A percentile compares a stretch with the other conserved stretches of the same genome.
These are phyloP conservation scores for Caligus rogercresseyi DNA, from an alignment of 1,140 invertebrate genomes.

Conservation along the genomic window DNA sequence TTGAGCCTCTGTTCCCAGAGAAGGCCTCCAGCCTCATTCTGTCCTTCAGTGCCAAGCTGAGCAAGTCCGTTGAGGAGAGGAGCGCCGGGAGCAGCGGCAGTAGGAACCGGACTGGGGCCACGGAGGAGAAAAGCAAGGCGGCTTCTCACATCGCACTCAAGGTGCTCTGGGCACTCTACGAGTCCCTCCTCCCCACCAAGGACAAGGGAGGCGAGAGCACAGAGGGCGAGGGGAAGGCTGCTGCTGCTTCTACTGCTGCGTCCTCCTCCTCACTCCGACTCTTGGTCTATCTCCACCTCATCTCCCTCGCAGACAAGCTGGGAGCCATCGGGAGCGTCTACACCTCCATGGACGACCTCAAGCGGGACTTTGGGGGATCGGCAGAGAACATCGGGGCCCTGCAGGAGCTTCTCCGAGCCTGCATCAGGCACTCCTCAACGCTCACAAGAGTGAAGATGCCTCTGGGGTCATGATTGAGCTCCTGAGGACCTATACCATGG, in stretches of 20 bases:
- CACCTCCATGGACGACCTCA: not conserved
- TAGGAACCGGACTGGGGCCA: not conserved
- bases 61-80: conserved; percentile 49
- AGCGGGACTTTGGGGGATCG: no score
- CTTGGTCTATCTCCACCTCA: not conserved
- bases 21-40: conserved; percentile 73
- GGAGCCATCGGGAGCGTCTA: not conserved
- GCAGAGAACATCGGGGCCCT: not conserved
- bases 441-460: conserved; percentile 54
- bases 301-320: not conserved
- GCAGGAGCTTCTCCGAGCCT: not conserved
- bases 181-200: no score
- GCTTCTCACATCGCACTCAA: not conserved
- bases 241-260: not conserved
- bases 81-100: no score
- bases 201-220: no score
- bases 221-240: no score
- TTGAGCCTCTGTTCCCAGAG: conserved; percentile 35
- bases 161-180: not conserved
- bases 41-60: conserved; percentile 78
- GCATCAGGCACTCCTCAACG: not conserved
- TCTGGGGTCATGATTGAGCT: conserved; percentile 92
- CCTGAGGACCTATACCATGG: conserved; percentile 81
- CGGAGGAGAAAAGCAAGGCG: not conserved
- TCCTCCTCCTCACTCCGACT: not conserved